Base-by-base conservation (phyloP, 2,113 vertebrate genomes). In the Catharus bicknelli region DNA sequence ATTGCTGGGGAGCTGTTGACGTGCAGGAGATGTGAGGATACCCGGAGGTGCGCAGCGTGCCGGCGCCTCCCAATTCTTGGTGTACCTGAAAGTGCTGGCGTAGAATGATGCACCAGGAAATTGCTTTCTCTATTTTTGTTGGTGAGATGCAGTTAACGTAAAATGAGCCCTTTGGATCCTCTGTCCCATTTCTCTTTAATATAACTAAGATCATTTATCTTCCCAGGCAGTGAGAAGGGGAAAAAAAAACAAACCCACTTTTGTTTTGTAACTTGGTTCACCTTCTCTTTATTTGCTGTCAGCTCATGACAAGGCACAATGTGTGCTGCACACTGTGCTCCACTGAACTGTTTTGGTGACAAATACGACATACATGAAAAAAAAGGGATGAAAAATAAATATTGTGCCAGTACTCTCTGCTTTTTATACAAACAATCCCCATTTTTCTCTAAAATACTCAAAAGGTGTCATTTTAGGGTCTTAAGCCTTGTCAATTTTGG, bases 71-170 rank as follows among this genome's bases (percentile, higher is more conserved):
- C 58, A 43, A 53, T 78, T 79, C 10, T 1, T 45, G 47, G 43
- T 2, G n/a, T 81, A 30, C 2, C 1, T 86, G 72, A 74, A 77
- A n/a, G 45, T 73, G 72, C 68, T 61, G 53, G 48, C 45, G 4
- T 86, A 59, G 73, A 85, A 62, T 78, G 83, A 83, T 85, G 90
- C 87, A 67, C 63, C 92, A 96, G 93, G 92, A 94, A 92, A 96
- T 92, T 86, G 58, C 78, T 73, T 83, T 78, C 75, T 92, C 51
- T 79, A 0, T 91, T 95, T 90, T 68, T 77, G 68, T 83, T 91
- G 82, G 82, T 88, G 93, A 91, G 75, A 74, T 47, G 57, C 68
- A 75, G 73, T 75, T 90, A 90, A 88, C 0, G 4, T 81, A 54
- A 94, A 92, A 79, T 2, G 53, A 92, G 67, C 50, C 72, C 64